Evolutionary conservation across 2,113 vertebrate genomes (phyloP).

Genomic region (Heliornis fulica): DNA sequence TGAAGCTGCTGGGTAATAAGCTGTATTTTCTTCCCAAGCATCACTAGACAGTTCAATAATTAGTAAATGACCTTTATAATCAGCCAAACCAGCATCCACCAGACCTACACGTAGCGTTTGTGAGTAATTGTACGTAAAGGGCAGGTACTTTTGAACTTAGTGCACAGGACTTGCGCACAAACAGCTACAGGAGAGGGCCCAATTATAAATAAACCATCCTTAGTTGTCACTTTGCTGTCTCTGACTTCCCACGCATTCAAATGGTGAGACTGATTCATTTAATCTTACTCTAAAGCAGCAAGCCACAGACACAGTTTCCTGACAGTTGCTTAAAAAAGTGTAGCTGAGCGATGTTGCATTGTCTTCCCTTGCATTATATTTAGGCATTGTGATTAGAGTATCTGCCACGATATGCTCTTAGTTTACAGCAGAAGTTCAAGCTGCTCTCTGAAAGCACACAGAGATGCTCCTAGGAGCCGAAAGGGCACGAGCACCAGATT

Average conservation of each 20-base stretch:
- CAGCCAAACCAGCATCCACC: background rate
- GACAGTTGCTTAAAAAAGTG: constrained; percentile 36
- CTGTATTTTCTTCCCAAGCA: background rate
- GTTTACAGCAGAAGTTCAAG: background rate
- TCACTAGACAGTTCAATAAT: background rate
- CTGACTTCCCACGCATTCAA: constrained; percentile 61
- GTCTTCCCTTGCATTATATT: constrained; percentile 36
- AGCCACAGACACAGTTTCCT: constrained; percentile 41
- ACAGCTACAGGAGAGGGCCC: constrained; percentile 1
- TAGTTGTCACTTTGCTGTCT: constrained; percentile 56
- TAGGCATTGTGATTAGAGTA: constrained; percentile 33
- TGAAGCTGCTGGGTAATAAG: constrained; percentile 12
- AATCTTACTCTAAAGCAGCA: constrained; percentile 55
- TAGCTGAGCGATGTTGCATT: constrained; percentile 22
- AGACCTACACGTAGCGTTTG: background rate
- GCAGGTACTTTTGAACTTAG: constrained; percentile 1
- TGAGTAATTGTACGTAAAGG: constrained; percentile 24
- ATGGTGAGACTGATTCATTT: constrained; percentile 61
- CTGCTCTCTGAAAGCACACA: background rate
- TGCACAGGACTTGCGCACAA: background rate
- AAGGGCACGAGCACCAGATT: fast-evolving
- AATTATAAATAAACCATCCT: constrained; percentile 42
- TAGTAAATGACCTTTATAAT: constrained; percentile 43
- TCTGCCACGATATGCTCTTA: constrained; percentile 18
- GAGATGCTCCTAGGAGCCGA: fast-evolving